Base-by-base conservation (phyloP, 2,888 invertebrate species). In the Heliconius aoede region DNA sequence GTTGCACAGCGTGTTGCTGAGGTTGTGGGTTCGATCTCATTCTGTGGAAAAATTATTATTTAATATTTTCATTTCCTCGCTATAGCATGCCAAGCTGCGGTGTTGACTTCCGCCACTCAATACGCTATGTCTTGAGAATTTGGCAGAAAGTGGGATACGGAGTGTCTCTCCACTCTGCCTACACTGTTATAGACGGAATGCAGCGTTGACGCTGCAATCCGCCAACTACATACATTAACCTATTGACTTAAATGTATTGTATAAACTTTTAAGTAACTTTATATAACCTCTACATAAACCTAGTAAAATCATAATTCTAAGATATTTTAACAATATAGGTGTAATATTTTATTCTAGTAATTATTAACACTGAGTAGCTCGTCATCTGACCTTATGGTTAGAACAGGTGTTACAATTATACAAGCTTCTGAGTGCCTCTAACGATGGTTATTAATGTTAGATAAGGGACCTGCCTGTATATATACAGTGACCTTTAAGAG, bases 321-420 rank as follows among this genome's bases (percentile, higher is more conserved):
- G 26, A 5, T 60, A 28, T 26, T 60, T 26, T 15, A 7, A 26
- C 60, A 26, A 62, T 60, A 60, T 15, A 28, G 18, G 9, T 4
- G 3, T 40, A 15, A 7, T 13, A 24, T 36, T 15, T 36, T 7
- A 7, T 65, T 24, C 24, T 24, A 40, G 36, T 65, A 65, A 40
- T 65, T 65, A 65, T 65, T 65, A 36, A 40, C 30, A 36, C 9
- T 3, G 15, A 65, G 7, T 36, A 65, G 40, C 36, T 65, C n/a
- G 36, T 40, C 65, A 64, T 65, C 65, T 65, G 65, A 65, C 65
- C 65, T 65, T 65, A 65, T 24, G 36, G 36, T 24, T 36, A 26
- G 36, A 65, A 36, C 40, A 65, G 65, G 36, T 65, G 65, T 65
- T 24, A 65, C 65, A 65, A 64, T 64, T 72, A 62, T 51, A 64